phyloP scores from a whole-genome alignment of 2,888 invertebrate species.

The Caenorhabditis doughertyi region DNA sequence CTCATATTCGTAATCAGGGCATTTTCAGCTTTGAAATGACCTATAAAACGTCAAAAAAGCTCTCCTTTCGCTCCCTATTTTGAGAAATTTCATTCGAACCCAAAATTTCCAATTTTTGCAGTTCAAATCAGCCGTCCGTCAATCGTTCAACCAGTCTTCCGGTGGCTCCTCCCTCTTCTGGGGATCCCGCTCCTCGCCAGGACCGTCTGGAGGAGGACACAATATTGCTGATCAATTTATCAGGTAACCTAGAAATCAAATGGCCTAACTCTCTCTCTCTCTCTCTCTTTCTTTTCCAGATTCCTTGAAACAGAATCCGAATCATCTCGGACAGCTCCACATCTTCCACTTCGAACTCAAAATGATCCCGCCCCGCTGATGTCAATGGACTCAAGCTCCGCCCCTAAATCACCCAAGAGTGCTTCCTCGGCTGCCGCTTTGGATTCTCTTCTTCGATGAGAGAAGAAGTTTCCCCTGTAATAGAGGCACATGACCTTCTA shows the following conservation, averaged over 20 bases:
- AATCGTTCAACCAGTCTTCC: constrained; percentile 49
- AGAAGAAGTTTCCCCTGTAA: no score
- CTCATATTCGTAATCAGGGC: no score
- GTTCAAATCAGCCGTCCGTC: constrained; percentile 56
- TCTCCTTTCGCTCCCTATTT: no score
- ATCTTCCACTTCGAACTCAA: constrained; percentile 64
- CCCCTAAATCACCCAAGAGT: background rate
- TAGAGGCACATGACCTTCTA: no score
- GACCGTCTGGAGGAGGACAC: background rate
- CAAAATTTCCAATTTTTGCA: constrained; percentile 22
- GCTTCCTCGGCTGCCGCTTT: constrained; percentile 58
- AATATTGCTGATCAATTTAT: constrained; percentile 64
- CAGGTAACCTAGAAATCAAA: constrained; percentile 17
- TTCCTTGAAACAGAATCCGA: constrained; percentile 87
- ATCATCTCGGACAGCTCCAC: constrained; percentile 69
- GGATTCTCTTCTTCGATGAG: constrained; percentile 55
- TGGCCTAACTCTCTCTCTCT: no score
- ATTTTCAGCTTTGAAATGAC: no score
- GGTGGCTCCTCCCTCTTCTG: constrained; percentile 40
- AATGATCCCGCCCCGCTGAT: constrained; percentile 28
- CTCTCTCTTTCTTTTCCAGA: constrained; percentile 77
- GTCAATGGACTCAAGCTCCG: constrained; percentile 29
- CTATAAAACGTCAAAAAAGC: no score
- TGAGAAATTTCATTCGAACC: background rate
- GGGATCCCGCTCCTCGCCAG: constrained; percentile 14